phyloP scores from a whole-genome alignment of 2,113 vertebrate species.

The Pitta sordida region DNA sequence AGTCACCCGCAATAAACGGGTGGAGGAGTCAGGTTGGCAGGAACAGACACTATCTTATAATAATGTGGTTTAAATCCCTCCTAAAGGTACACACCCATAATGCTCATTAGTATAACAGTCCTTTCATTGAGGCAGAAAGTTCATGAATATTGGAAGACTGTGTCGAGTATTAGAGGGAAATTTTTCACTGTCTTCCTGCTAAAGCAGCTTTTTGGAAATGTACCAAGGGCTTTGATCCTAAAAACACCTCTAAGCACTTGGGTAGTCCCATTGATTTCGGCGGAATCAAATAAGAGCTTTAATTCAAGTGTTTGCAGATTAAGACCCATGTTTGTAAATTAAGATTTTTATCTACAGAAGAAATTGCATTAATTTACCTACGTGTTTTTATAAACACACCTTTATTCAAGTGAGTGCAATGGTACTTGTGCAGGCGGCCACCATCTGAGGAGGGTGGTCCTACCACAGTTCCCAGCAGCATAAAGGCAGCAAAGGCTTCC shows the following conservation, averaged over 20 bases:
- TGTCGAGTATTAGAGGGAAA: not conserved
- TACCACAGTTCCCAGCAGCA: rapidly evolving
- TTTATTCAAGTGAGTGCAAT: not conserved
- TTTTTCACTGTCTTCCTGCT: not conserved
- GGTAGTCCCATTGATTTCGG: not conserved
- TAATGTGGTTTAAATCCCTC: not conserved
- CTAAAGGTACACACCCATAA: not conserved
- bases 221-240: not conserved
- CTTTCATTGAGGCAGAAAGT: not conserved
- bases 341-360: slow-evolving; percentile 35
- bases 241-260: not conserved
- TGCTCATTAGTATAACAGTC: not conserved
- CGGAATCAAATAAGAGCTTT: not conserved
- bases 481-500: not conserved
- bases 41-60: not conserved
- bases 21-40: not conserved
- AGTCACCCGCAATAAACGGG: not conserved
- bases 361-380: not conserved
- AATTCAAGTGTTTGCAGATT: not conserved
- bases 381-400: not conserved
- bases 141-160: not conserved
- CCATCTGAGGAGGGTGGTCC: not conserved
- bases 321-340: not conserved
- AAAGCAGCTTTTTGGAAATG: not conserved
- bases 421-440: not conserved